These are phyloP conservation scores for Orientallactaga bullata DNA, from an alignment of 2,113 vertebrate genomes.

Conservation along the genomic window DNA sequence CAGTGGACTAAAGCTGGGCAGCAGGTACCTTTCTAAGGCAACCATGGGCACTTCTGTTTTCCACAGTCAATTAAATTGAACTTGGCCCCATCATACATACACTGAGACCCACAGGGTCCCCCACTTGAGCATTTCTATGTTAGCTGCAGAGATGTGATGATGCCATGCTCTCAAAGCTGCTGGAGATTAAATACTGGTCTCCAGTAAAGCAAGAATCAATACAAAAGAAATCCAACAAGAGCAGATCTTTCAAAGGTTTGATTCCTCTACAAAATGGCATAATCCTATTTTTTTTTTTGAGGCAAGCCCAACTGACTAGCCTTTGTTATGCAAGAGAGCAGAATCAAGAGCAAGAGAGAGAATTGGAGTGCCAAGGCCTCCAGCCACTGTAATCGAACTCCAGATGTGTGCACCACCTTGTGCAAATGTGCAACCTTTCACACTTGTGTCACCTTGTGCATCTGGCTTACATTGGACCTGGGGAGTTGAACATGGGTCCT, in stretches of 20 bases:
- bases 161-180: not conserved
- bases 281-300: not conserved
- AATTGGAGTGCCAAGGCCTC: too few species aligned
- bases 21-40: not conserved
- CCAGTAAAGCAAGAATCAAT: slow-evolving; percentile 13
- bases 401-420: too few species aligned
- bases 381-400: too few species aligned
- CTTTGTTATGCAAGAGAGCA: too few species aligned
- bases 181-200: not conserved
- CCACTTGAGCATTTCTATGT: not conserved
- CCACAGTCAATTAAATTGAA: not conserved
- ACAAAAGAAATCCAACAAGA: not conserved
- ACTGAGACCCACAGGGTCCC: not conserved
- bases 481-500: too few species aligned
- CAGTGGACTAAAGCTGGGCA: not conserved
- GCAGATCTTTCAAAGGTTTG: not conserved
- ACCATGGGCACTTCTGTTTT: not conserved
- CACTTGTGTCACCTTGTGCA: too few species aligned
- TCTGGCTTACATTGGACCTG: too few species aligned
- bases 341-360: too few species aligned
- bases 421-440: too few species aligned
- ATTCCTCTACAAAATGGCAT: slow-evolving; percentile 1
- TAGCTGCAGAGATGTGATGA: not conserved
- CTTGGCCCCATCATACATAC: not conserved
- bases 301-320: too few species aligned